Evolutionary conservation across 2,113 vertebrate species (phyloP), one percentile per base, ranked within the genome.

Genomic region (Lontra canadensis): DNA sequence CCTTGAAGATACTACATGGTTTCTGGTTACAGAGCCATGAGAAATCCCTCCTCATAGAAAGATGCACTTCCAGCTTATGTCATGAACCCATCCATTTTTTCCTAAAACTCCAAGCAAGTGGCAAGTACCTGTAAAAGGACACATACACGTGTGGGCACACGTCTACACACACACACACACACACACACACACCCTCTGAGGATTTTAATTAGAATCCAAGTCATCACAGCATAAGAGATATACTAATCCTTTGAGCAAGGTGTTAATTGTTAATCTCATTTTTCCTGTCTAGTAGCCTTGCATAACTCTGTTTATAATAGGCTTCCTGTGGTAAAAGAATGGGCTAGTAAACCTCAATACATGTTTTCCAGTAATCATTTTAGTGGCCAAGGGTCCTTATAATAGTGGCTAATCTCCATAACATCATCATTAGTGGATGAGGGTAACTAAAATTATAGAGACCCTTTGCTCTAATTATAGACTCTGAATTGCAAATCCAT

Each of bases 201-300:
- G 95, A 69, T 97, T 98, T 97, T 95, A 98, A 98, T 97, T 96
- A 98, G 78, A 97, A 94, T 31, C 31, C 3, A 73, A 80, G 84
- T 91, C 78, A 76, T 52, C 49, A 34, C 49, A 17, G 21, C 1
- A 7, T 12, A 92, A 25, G 42, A 90, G 29, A 97, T 97, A 84
- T 12, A 97, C 96, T 98, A 98, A 98, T 98, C 69, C 82, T 98
- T 97, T 97, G 89, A 98, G 97, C 90, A 86, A 98, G 97, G 80
- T 65, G 97, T 97, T 98, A 98, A 97, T 98, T 97, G 98, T 98
- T 97, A 98, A 98, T 98, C 96, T 97, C 94, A 97, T 98, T 97
- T 96, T 98, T 98, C 96, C 93, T 98, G 91, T 95, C 98, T 97
- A 59, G 96, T 94, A 98, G 57, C 52, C 86, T 96, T 95, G 97